Conservation (phyloP, 1,140 invertebrate species). For the Brachionus rotundiformis region DNA sequence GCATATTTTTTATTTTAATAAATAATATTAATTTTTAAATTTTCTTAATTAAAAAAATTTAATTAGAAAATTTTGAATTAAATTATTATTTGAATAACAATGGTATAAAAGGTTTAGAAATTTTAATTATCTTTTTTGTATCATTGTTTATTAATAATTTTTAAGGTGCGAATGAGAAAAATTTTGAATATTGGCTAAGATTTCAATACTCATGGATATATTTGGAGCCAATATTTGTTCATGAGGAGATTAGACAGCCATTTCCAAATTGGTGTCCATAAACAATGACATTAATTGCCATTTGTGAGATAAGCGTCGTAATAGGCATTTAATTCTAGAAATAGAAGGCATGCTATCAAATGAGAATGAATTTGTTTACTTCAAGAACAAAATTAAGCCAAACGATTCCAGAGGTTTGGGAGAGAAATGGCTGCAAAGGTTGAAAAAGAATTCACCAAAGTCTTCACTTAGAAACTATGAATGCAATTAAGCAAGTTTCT, state of each 20-base stretch:
- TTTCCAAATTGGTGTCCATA: slow-evolving; percentile 60
- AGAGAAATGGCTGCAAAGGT: slow-evolving; percentile 65
- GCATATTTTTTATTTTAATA: too few relatives aligned
- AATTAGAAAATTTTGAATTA: neutral
- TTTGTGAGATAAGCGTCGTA: slow-evolving; percentile 63
- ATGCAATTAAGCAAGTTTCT: slow-evolving; percentile 57
- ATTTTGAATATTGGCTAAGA: slow-evolving; percentile 64
- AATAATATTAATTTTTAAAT: too few relatives aligned
- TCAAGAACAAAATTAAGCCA: slow-evolving; percentile 78
- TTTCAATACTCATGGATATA: slow-evolving; percentile 68
- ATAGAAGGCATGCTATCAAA: slow-evolving; percentile 82
- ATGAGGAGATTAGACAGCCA: slow-evolving; percentile 65
- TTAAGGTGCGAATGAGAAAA: slow-evolving; percentile 65
- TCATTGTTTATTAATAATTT: too few relatives aligned
- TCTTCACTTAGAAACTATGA: slow-evolving; percentile 59
- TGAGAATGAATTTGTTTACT: slow-evolving; percentile 77
- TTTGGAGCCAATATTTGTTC: slow-evolving; percentile 65
- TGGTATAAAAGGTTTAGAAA: too few relatives aligned
- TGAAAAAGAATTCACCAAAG: slow-evolving; percentile 64
- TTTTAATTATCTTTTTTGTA: too few relatives aligned
- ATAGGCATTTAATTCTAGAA: slow-evolving; percentile 68
- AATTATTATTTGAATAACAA: too few relatives aligned
- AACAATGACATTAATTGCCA: slow-evolving; percentile 60
- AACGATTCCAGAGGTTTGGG: slow-evolving; percentile 72
- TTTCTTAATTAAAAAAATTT: neutral